Conservation (phyloP, 2,113 vertebrate genomes). For the Daubentonia madagascariensis region DNA sequence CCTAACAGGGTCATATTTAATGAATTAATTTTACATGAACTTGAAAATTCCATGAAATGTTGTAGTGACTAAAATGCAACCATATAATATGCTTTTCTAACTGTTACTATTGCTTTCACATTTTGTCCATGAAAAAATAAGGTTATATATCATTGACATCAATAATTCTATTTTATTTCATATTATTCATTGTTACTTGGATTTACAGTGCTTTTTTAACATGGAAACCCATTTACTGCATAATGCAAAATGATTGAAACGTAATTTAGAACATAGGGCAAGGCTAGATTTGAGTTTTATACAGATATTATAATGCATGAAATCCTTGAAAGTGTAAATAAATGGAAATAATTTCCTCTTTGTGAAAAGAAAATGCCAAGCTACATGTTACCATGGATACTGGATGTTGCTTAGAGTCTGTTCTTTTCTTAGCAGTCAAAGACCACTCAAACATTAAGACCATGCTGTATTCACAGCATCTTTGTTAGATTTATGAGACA, state of each 20-base stretch:
- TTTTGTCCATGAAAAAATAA: not conserved
- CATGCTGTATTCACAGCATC: constrained; percentile 6
- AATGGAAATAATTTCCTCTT: constrained; percentile 53
- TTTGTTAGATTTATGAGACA: constrained; percentile 35
- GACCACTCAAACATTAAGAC: constrained; percentile 35
- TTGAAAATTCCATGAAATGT: not conserved
- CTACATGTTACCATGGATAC: constrained; percentile 69
- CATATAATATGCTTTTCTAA: not conserved
- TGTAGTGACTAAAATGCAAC: not conserved
- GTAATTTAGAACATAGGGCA: constrained; percentile 7
- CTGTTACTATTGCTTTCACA: not conserved
- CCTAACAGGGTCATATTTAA: not conserved
- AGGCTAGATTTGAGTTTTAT: constrained; percentile 24
- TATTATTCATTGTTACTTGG: not conserved
- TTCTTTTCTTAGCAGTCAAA: constrained; percentile 65
- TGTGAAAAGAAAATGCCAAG: constrained; percentile 33
- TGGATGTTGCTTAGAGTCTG: constrained; percentile 49
- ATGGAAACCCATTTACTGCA: not conserved
- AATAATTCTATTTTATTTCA: not conserved
- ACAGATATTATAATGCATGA: constrained; percentile 9
- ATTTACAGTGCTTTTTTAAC: constrained; percentile 1
- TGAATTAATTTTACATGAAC: not conserved
- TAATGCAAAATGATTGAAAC: constrained; percentile 12
- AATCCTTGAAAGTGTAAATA: constrained; percentile 69
- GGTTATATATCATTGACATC: not conserved